Base-by-base conservation (phyloP, 2,797 vertebrate species). In the Neostethus bicornis region DNA sequence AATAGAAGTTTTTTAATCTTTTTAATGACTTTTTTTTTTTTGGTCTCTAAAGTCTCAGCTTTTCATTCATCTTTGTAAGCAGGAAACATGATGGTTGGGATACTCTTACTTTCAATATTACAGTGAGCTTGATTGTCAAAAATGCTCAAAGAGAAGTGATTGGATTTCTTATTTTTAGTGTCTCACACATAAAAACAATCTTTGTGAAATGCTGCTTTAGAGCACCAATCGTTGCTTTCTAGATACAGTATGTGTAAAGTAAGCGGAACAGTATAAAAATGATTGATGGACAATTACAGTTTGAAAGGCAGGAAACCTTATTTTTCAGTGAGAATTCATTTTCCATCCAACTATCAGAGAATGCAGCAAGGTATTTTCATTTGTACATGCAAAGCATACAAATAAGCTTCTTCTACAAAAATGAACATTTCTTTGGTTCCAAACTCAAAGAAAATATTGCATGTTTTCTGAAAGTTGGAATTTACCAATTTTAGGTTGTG, bases 301-400 rank as follows among this genome's bases (percentile, higher is more conserved):
- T 45, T 44, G 29, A 11, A 35, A 19, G 25, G 20, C 29, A 55
- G 52, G 39, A 10, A 65, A 66, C 38, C 47, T 73, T 64, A 73
- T 72, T 71, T 71, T 72, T 54, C n/a, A 43, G 52, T 31, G 20
- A 39, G 51, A 67, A 21, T 42, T 55, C 60, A 21, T 62, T 72
- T 78, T 74, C 38, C 44, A 61, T 26, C 47, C 47, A 59, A 62
- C 59, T 67, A 39, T 55, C 61, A 70, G 41, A 59, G 2, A 9
- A 47, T 34, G 51, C 35, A 20, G 48, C 35, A 12, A 4, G 53
- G 35, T 34, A 68, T 54, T 49, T 61, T 45, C 16, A 56, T 11
- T 6, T 23, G 26, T 38, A 55, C 17, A 61, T 32, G 23, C 14
- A 59, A 34, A 51, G 38, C 43, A 67, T 7, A 50, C 39, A 25